Evolutionary conservation across 1,140 invertebrate species (phyloP).

Genomic region (Thaumetopoea pityocampa): DNA sequence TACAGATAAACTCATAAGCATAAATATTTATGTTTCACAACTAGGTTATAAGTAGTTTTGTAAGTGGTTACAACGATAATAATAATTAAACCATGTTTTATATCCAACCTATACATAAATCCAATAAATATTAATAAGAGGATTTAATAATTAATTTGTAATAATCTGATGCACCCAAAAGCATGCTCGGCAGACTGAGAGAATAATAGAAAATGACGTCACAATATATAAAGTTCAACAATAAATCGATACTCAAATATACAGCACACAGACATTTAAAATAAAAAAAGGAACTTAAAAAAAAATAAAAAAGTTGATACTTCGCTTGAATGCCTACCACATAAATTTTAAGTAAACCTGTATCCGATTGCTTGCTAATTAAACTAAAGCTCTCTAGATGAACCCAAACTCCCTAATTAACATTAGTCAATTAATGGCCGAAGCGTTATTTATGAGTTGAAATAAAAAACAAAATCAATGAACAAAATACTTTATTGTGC

Average conservation of each 20-base stretch:
- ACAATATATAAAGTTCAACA: constrained; percentile 5
- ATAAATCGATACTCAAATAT: constrained; percentile 27
- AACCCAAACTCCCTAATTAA: too few species aligned
- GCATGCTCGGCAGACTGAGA: constrained; percentile 47
- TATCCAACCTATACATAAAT: too few species aligned
- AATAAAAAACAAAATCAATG: constrained; percentile 50
- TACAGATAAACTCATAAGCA: constrained; percentile 13
- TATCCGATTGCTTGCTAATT: constrained; percentile 53
- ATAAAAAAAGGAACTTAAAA: too few species aligned
- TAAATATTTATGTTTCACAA: background rate
- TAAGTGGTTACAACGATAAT: too few species aligned
- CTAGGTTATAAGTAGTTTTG: background rate
- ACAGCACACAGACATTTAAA: constrained; percentile 51
- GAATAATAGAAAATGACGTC: constrained; percentile 38
- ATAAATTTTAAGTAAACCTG: too few species aligned
- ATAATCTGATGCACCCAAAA: constrained; percentile 32
- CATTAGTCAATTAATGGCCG: background rate
- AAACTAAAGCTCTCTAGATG: constrained; percentile 6
- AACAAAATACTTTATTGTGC: constrained; percentile 71
- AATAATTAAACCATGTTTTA: too few species aligned
- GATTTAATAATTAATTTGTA: too few species aligned
- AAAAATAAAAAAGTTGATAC: too few species aligned
- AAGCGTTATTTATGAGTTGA: constrained; percentile 20
- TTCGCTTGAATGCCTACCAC: too few species aligned
- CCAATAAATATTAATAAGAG: too few species aligned